A percentile compares a stretch with the other conserved stretches of the same genome.
Evolutionary conservation across 2,113 vertebrate genomes (phyloP).

Genomic region (Indicator indicator): DNA sequence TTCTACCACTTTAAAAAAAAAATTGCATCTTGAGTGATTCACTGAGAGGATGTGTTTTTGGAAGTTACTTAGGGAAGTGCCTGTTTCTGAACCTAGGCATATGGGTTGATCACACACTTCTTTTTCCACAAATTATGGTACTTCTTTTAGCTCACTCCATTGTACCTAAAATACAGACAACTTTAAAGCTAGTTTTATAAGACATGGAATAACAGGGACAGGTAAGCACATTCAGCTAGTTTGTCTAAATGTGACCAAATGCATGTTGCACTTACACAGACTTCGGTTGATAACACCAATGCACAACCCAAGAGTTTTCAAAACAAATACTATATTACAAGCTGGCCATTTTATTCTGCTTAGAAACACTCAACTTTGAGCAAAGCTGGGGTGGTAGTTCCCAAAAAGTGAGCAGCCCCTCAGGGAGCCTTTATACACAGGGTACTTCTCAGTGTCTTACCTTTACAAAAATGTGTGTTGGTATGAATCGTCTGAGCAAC

Average conservation of each 20-base stretch:
- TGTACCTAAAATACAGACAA: neutral
- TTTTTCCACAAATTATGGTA: neutral
- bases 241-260: neutral
- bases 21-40: neutral
- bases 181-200: neutral
- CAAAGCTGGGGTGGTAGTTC: neutral
- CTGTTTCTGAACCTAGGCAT: neutral
- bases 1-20: neutral
- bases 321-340: neutral
- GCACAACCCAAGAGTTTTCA: neutral
- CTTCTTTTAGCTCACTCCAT: neutral
- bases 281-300: neutral
- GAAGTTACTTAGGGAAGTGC: neutral
- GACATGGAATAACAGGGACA: neutral
- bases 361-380: neutral
- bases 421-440: neutral
- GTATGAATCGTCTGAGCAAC: slow-evolving; percentile 89
- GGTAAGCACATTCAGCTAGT: neutral
- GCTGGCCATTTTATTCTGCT: neutral
- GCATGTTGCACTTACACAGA: neutral
- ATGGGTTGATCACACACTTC: neutral
- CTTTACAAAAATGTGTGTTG: slow-evolving; percentile 96
- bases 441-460: slow-evolving; percentile 63
- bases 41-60: neutral
- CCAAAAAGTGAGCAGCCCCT: neutral